A percentile compares a stretch with the other conserved stretches of the same genome.
phyloP scores from a whole-genome alignment of 2,797 vertebrate species.

The Glyptemys insculpta region DNA sequence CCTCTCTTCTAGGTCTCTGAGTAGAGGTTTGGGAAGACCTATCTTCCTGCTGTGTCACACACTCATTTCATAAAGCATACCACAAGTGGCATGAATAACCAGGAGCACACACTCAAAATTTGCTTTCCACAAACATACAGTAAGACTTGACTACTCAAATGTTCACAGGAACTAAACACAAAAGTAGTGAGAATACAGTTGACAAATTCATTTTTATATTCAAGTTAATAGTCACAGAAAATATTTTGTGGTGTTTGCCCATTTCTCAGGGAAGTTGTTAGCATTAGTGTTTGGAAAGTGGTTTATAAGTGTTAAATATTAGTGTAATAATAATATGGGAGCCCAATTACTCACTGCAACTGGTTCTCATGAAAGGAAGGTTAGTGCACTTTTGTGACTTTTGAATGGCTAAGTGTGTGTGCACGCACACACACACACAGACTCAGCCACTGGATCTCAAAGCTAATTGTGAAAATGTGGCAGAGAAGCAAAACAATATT shows the following conservation, averaged over 20 bases:
- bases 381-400: slow-evolving; percentile 21
- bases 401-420: neutral
- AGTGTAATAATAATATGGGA: neutral
- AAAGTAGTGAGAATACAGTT: neutral
- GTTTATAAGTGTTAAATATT: neutral
- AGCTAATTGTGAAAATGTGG: neutral
- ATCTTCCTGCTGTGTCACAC: neutral
- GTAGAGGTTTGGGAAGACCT: neutral
- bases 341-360: neutral
- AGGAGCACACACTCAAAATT: neutral
- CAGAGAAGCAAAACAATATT: neutral
- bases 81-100: neutral
- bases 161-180: neutral
- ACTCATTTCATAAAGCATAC: neutral
- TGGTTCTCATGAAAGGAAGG: neutral
- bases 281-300: neutral
- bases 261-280: neutral
- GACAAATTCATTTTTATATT: neutral
- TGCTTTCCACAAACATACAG: neutral
- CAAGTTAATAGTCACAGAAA: neutral
- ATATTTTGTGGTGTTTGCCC: neutral
- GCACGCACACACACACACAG: neutral
- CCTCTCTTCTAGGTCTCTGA: neutral
- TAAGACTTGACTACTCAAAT: neutral
- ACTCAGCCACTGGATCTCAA: neutral